Evolutionary conservation across 2,888 invertebrate genomes (phyloP), one percentile per base, ranked within the genome.

Genomic region (Andrena praecox): DNA sequence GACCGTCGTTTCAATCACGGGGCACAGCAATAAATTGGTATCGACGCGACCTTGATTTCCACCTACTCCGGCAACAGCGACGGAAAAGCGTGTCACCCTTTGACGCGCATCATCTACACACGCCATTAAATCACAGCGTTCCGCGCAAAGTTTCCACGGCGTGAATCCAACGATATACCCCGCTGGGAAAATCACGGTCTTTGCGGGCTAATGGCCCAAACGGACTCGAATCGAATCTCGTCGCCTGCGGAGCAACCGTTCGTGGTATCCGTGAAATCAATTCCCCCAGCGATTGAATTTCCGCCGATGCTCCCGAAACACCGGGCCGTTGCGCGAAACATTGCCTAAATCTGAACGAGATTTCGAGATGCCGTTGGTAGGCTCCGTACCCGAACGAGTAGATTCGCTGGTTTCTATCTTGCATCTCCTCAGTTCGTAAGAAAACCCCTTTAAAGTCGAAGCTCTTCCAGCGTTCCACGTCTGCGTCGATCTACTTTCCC

Each of bases 261-360:
- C 48, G 71, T 33, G 10, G 8, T 63, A 70, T 33, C 73, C 70
- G 56, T 33, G 67, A 24, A 48, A 71, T 79, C 73, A 60, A 66
- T 64, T 70, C 70, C 35, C 62, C 16, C 35, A 12, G 12, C 59
- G 24, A 85, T 79, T 72, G 67, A 77, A 87, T 76, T 77, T 83
- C 60, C 56, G 10, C 6, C 50, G n/a, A 42, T 35, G 33, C 16
- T 29, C 27, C 5, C 31, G 33, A 66, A 80, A 71, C 70, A 27
- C 8, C 35, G 27, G 24, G 16, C 70, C 20, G n/a, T 75, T 80
- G 50, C 71, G 52, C 69, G 56, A 66, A n/a, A 62, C 69, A 52
- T 80, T 71, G 31, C 42, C 50, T 29, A 68, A 63, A 75, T 68
- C 29, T n/a, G n/a, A 3, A 27, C 16, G 50, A 50, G 12, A 33